phyloP scores from a whole-genome alignment of 2,113 vertebrate genomes.

The Aplodontia rufa region DNA sequence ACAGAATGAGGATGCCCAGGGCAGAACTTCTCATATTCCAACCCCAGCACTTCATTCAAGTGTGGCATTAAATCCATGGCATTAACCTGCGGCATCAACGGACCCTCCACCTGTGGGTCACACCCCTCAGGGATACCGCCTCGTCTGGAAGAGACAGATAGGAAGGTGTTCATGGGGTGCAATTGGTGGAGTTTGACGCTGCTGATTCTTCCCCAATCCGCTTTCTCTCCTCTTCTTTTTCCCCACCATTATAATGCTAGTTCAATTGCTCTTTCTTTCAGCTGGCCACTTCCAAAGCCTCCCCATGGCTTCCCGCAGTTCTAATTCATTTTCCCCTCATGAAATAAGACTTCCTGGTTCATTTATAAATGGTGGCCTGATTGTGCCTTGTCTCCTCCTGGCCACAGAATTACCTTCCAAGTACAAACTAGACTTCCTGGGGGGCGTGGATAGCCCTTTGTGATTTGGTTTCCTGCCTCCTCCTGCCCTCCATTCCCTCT shows the following conservation, averaged over 20 bases:
- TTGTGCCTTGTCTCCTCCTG: background rate
- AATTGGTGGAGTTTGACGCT: background rate
- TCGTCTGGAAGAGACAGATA: background rate
- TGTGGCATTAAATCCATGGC: background rate
- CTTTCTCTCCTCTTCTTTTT: background rate
- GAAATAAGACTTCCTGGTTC: background rate
- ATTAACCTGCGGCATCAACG: background rate
- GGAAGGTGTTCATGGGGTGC: background rate
- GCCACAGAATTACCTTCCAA: background rate
- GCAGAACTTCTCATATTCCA: background rate
- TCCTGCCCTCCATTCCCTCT: background rate
- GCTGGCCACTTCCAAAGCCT: background rate
- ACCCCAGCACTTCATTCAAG: background rate
- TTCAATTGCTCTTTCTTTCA: background rate
- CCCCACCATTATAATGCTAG: background rate
- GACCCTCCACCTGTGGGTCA: background rate
- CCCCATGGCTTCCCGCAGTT: background rate
- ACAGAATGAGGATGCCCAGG: background rate
- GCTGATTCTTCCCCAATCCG: background rate
- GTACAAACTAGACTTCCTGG: background rate
- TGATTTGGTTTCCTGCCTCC: background rate
- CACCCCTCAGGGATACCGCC: background rate
- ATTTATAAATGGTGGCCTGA: background rate
- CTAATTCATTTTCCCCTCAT: background rate
- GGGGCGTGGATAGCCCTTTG: background rate